Evolutionary conservation across 64 coral and sea anemone genomes (phyloP).

Genomic region (Orbicella faveolata): DNA sequence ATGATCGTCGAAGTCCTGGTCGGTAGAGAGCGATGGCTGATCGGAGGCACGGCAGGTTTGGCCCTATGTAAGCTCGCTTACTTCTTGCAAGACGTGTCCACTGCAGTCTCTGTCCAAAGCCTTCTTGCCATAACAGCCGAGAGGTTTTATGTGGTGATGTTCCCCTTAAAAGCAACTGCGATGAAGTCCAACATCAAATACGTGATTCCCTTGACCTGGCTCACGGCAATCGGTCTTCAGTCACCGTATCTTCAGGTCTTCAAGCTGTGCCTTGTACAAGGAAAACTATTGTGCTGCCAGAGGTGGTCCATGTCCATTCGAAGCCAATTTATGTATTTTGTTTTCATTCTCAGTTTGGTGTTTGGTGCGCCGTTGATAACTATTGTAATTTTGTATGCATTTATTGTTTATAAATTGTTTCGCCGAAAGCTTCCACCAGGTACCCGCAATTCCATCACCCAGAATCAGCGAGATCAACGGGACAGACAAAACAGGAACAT

Average conservation of each 20-base stretch:
- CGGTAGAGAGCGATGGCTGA: constrained; percentile 27
- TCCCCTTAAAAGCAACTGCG: constrained; percentile 39
- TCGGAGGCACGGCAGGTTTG: constrained; percentile 26
- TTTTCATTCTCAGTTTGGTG: neutral
- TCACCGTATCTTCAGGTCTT: constrained; percentile 35
- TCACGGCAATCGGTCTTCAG: constrained; percentile 12
- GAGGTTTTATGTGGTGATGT: constrained; percentile 73
- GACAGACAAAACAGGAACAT: constrained; percentile 14
- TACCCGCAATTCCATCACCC: constrained; percentile 5
- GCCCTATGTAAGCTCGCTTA: constrained; percentile 43
- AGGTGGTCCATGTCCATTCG: neutral
- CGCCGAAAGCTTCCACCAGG: constrained; percentile 9
- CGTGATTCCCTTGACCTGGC: constrained; percentile 21
- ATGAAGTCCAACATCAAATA: constrained; percentile 20
- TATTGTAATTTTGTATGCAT: constrained; percentile 5
- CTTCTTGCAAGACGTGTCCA: constrained; percentile 67
- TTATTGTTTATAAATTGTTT: constrained; percentile 25
- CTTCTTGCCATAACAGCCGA: constrained; percentile 69
- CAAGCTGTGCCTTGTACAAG: neutral
- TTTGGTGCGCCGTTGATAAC: constrained; percentile 1
- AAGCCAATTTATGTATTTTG: constrained; percentile 4
- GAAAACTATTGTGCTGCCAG: neutral
- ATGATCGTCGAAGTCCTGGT: constrained; percentile 35
- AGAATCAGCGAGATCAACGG: constrained; percentile 2
- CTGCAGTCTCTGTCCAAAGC: constrained; percentile 65